Evolutionary conservation across 2,797 vertebrate species (phyloP).

Genomic region (Thamnophis elegans): DNA sequence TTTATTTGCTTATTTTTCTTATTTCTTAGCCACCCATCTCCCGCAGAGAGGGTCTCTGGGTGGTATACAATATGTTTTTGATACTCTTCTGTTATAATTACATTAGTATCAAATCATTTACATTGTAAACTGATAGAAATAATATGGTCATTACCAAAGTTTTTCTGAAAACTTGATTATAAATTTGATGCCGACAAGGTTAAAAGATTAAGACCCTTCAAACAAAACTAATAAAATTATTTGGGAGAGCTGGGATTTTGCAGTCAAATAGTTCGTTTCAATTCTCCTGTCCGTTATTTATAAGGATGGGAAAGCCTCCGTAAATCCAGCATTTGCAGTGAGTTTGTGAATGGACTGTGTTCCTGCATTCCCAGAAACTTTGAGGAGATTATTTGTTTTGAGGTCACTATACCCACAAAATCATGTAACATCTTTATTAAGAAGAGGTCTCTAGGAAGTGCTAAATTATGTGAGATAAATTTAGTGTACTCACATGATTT

Average conservation of each 20-base stretch:
- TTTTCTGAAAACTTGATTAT: conserved; percentile 42
- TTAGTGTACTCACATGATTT: background rate
- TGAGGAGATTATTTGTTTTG: background rate
- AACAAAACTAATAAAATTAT: conserved; percentile 17
- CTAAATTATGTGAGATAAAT: background rate
- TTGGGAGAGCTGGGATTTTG: background rate
- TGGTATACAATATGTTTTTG: background rate
- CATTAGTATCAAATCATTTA: conserved; percentile 22
- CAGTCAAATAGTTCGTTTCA: background rate
- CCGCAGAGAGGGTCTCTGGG: background rate
- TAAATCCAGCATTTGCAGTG: background rate
- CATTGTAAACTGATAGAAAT: conserved; percentile 28
- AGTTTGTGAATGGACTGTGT: background rate
- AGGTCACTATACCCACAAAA: background rate
- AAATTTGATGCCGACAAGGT: conserved; percentile 40
- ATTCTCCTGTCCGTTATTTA: background rate
- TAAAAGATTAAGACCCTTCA: conserved; percentile 25
- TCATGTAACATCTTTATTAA: background rate
- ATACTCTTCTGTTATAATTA: background rate
- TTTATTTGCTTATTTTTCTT: background rate
- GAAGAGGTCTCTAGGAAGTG: background rate
- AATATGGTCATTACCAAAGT: conserved; percentile 43
- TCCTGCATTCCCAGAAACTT: background rate
- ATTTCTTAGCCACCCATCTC: background rate
- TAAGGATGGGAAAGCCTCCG: background rate